Evolutionary conservation across 2,797 vertebrate genomes (phyloP).

Genomic region (Myotis daubentonii): DNA sequence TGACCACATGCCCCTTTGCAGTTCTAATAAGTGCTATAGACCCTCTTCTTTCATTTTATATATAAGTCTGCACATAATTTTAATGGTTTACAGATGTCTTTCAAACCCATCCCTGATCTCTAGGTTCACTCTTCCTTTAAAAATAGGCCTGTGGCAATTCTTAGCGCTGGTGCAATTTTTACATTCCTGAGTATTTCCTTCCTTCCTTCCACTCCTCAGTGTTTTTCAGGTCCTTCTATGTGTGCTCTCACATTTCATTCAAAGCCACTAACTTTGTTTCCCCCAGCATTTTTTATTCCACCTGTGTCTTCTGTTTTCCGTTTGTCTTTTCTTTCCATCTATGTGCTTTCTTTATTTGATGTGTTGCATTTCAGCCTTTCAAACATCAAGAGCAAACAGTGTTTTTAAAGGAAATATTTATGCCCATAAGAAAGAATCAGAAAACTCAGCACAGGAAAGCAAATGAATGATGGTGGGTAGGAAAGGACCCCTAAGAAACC

Average conservation of each 20-base stretch:
- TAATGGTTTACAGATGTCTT: background rate
- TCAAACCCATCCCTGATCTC: background rate
- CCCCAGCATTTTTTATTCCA: background rate
- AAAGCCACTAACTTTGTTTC: background rate
- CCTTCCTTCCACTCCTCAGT: background rate
- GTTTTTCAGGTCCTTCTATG: background rate
- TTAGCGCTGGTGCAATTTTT: background rate
- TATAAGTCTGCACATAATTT: background rate
- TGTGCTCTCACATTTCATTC: background rate
- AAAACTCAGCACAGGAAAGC: background rate
- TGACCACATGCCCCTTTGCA: background rate
- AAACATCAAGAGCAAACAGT: background rate
- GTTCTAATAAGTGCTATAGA: background rate
- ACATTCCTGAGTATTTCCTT: background rate
- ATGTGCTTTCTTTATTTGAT: background rate
- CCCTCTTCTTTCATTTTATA: too few relatives aligned
- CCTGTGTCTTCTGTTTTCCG: background rate
- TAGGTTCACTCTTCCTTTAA: background rate
- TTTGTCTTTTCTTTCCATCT: background rate
- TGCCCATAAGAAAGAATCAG: background rate
- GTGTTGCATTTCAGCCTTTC: background rate
- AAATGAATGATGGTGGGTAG: background rate
- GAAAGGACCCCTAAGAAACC: background rate
- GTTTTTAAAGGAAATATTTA: conserved; percentile 12
- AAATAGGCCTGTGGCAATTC: background rate